A percentile compares a stretch with the other conserved stretches of the same genome.
Evolutionary conservation across 2,113 vertebrate genomes (phyloP).

Genomic region (Ceyx margarethae): DNA sequence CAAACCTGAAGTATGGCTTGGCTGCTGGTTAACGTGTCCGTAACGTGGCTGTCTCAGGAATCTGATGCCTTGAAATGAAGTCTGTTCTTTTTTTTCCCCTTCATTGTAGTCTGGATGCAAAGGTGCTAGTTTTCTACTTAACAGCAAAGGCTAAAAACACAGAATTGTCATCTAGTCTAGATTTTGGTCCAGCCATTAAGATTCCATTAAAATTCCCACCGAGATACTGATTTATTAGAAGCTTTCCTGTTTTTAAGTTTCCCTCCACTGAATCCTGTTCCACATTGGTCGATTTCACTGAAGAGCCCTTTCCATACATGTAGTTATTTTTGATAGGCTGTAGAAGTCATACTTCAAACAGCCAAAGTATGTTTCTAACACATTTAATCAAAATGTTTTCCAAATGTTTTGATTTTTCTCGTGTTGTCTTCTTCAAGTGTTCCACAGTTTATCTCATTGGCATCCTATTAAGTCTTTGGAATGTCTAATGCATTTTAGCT

Average conservation of each 20-base stretch:
- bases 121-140: background rate
- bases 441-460: background rate
- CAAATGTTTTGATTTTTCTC: background rate
- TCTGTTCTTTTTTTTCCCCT: background rate
- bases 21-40: accelerated
- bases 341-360: background rate
- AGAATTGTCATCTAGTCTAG: background rate
- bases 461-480: background rate
- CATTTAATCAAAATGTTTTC: background rate
- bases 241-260: background rate
- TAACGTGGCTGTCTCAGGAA: background rate
- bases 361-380: background rate
- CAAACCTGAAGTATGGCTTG: background rate
- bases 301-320: background rate
- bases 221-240: background rate
- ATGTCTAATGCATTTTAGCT: background rate
- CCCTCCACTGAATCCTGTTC: background rate
- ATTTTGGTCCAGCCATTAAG: background rate
- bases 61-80: background rate
- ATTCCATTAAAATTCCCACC: background rate
- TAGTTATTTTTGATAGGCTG: background rate
- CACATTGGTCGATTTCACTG: background rate
- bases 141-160: background rate
- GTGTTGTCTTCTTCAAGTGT: background rate
- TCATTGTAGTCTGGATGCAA: background rate